Percentiles rank a stretch among this genome's conserved stretches.
Evolutionary conservation across 2,797 vertebrate species (phyloP).

Genomic region (Eupleurogrammus muticus): DNA sequence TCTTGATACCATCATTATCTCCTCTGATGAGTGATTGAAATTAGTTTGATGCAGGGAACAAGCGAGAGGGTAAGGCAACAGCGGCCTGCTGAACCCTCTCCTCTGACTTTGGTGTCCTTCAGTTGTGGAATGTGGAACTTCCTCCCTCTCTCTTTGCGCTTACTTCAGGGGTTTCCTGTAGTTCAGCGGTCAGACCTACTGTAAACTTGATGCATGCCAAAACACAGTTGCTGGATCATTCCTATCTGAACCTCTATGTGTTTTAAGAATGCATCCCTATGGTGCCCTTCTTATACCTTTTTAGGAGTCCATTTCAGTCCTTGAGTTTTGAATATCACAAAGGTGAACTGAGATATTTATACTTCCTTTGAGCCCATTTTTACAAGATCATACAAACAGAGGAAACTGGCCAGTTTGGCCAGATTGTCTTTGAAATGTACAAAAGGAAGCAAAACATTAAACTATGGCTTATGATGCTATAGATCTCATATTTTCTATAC

Average conservation of each 20-base stretch:
- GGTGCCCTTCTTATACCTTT: constrained; percentile 36
- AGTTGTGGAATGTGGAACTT: constrained; percentile 77
- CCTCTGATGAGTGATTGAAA: neutral
- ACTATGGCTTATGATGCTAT: neutral
- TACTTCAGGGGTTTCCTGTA: constrained; percentile 74
- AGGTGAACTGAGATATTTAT: constrained; percentile 45
- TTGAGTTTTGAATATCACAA: constrained; percentile 42
- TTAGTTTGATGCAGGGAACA: constrained; percentile 35
- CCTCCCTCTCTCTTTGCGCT: constrained; percentile 61
- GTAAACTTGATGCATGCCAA: constrained; percentile 44
- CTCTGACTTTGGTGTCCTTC: constrained; percentile 60
- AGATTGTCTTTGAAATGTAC: constrained; percentile 4
- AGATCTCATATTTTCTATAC: neutral
- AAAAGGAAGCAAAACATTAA: neutral
- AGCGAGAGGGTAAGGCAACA: constrained; percentile 37
- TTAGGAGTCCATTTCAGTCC: constrained; percentile 28
- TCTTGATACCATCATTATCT: constrained; percentile 15
- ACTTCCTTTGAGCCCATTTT: constrained; percentile 24
- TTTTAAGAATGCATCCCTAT: constrained; percentile 29
- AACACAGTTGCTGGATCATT: constrained; percentile 43
- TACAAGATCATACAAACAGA: constrained; percentile 32
- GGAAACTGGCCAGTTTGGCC: constrained; percentile 31
- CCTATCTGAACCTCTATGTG: constrained; percentile 36
- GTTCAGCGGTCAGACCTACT: constrained; percentile 62
- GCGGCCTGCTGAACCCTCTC: constrained; percentile 57